Evolutionary conservation across 1,140 invertebrate genomes (phyloP), one percentile per base, ranked within the genome.

Genomic region (Patella vulgata): DNA sequence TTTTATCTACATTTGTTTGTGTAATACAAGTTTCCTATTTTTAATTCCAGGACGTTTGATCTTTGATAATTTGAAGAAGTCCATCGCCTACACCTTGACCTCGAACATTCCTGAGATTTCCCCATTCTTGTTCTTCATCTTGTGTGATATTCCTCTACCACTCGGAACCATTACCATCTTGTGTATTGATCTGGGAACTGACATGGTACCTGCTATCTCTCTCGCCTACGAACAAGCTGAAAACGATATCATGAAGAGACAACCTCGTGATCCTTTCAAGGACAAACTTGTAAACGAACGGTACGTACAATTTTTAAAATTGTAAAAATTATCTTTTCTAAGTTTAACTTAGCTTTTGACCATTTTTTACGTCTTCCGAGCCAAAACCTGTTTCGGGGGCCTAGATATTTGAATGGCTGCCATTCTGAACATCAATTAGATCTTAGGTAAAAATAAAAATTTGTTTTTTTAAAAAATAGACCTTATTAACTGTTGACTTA

Each of bases 81-180:
- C 97, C 69, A 99, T 99, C 87, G 96, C 96, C 21, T 99, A 99
- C 88, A 99, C 97, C 36, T 87, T 99, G 60, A 99, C 97, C 64
- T 97, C 95, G 62, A 99, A 99, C 87, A 99, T 99, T 87, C 97
- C 97, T 71, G 97, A 99, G 88, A 99, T 99, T 81, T 96, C 95
- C 46, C 97, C 97, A 53, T 99, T 99, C 91, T 89, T 99, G 83
- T 90, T 96, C 63, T 99, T 98, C 87, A 99, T 99, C 85, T 88
- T 99, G 30, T 92, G 93, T 84, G 95, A 97, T 82, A 96, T 99
- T 83, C 97, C 97, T 60, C 88, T 99, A 73, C 96, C 97, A 51
- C 89, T 99, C 67, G 97, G 97, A 80, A 98, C 97, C 58, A 96
- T 99, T 63, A 99, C 97, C 72, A 99, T 99, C 88, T 89, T 99